Evolutionary conservation across 92 coral and sea anemone species (phyloP).

Genomic region (Porites rus): DNA sequence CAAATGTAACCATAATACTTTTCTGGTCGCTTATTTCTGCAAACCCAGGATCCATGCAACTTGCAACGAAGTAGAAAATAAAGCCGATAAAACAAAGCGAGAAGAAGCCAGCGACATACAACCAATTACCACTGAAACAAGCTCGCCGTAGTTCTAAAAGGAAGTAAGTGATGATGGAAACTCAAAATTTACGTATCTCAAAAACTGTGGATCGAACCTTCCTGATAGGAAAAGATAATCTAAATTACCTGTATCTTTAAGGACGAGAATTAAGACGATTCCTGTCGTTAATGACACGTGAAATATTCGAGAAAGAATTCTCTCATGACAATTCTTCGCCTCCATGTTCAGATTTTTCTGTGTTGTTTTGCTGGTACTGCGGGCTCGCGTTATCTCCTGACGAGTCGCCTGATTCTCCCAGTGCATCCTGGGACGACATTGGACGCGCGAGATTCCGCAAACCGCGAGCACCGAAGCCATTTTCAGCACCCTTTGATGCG

Average conservation of each 20-base stretch:
- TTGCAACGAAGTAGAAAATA: constrained; percentile 89
- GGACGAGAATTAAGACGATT: constrained; percentile 77
- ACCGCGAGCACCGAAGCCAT: too few species aligned
- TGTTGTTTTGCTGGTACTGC: constrained; percentile 10
- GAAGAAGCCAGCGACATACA: constrained; percentile 77
- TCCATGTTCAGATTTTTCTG: constrained; percentile 73
- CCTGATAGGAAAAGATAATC: neutral
- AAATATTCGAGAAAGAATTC: constrained; percentile 81
- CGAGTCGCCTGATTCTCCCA: neutral
- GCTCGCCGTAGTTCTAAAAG: constrained; percentile 85
- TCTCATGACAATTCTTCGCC: constrained; percentile 87
- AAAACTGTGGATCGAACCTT: too few species aligned
- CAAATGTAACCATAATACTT: constrained; percentile 91
- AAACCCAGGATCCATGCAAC: constrained; percentile 96
- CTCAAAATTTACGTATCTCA: neutral
- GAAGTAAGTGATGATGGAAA: neutral
- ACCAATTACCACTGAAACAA: constrained; percentile 83
- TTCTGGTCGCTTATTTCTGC: constrained; percentile 80
- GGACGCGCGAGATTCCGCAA: neutral
- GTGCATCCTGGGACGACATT: neutral
- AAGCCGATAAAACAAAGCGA: constrained; percentile 73
- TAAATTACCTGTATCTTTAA: constrained; percentile 89
- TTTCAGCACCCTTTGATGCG: too few species aligned
- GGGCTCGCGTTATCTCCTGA: constrained; percentile 29
- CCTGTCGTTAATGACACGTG: constrained; percentile 86